These are phyloP conservation scores for Sphaeramia orbicularis DNA, from an alignment of 2,797 vertebrate genomes.

Conservation along the genomic window DNA sequence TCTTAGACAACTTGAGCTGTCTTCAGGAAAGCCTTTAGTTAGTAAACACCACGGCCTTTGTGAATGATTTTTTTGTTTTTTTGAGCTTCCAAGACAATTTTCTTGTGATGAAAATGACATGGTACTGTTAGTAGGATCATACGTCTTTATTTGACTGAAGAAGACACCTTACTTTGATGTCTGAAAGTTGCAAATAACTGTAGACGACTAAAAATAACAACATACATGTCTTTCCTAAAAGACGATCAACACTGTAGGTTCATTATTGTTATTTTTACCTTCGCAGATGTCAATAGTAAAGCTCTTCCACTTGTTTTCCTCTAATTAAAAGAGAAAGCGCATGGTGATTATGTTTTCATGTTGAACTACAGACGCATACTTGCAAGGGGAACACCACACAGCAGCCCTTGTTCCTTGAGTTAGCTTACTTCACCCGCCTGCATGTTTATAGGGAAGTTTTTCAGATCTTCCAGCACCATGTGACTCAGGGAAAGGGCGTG, in stretches of 20 bases:
- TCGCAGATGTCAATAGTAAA: constrained; percentile 70
- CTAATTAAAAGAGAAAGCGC: constrained; percentile 66
- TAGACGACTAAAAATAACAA: constrained; percentile 8
- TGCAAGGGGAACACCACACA: constrained; percentile 62
- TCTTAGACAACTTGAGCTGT: neutral
- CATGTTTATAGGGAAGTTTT: constrained; percentile 76
- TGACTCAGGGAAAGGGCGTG: constrained; percentile 78
- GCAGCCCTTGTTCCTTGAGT: constrained; percentile 53
- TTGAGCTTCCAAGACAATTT: neutral
- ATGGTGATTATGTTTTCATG: constrained; percentile 77
- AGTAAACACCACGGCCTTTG: too few relatives aligned
- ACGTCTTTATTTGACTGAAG: neutral
- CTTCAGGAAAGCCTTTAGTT: neutral
- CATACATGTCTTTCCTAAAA: constrained; percentile 10
- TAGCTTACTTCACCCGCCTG: constrained; percentile 55
- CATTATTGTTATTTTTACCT: constrained; percentile 39
- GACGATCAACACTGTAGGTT: constrained; percentile 10
- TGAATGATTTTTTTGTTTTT: neutral
- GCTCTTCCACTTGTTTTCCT: constrained; percentile 41
- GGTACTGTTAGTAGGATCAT: neutral
- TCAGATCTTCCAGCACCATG: constrained; percentile 69
- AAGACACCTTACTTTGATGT: neutral
- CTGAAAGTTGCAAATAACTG: neutral
- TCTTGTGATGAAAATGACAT: neutral
- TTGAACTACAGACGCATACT: constrained; percentile 55